Base-by-base conservation (phyloP, 2,888 invertebrate genomes). In the Hydriomena furcata region DNA sequence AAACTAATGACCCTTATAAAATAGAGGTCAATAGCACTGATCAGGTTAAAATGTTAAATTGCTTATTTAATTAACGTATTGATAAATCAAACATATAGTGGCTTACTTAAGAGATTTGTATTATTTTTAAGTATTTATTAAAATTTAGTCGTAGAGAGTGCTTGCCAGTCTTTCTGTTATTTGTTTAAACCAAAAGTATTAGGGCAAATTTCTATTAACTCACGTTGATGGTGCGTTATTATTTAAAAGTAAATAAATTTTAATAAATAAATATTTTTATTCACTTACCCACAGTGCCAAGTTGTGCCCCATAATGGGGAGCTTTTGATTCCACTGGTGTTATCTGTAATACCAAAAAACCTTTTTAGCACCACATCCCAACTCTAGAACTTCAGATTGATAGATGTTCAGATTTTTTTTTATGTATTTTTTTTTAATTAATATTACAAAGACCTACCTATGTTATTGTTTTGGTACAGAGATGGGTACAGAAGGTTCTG, bases 251-350 rank as follows among this genome's bases (percentile, higher is more conserved):
- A 4, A 2, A 17, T 3, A 17, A 4, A 17, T 35, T n/a, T n/a
- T n/a, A n/a, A n/a, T n/a, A n/a, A n/a, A n/a, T 2, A 11, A 17
- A 27, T 28, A 17, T 5, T 24, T 17, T 20, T 43, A 17, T 58
- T 47, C 23, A 79, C 88, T 87, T 71, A 89, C 88, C 88, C 73
- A 79, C 52, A 73, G 54, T 53, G 71, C 55, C 52, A 72, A 60
- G 57, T 70, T 73, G 47, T 65, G 71, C 88, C 88, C 88, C 88
- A 89, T 89, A 60, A 72, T 70, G 84, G 89, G 88, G 89, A 66
- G 58, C 46, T 69, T 65, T 65, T 44, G 50, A 61, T 38, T 44
- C 61, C 61, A 55, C 50, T 45, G 61, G 57, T 61, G 65, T 54
- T 68, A 62, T 69, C 78, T 82, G 78, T 53, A 74, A 78, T 38